Conservation (phyloP, 2,113 vertebrate genomes). For the Heterochromis multidens region DNA sequence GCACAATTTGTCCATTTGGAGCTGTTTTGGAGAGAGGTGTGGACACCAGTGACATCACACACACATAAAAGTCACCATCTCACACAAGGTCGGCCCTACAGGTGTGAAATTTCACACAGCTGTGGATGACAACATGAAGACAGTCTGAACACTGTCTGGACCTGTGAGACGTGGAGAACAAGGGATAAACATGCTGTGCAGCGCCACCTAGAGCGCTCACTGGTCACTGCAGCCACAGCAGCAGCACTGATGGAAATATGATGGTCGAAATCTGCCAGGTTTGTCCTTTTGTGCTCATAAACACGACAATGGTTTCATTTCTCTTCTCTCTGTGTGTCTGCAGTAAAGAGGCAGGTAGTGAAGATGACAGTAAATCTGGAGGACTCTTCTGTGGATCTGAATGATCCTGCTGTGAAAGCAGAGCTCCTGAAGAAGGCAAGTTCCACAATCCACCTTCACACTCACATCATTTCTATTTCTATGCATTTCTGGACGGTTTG, state of each 20-base stretch:
- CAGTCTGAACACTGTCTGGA: neutral
- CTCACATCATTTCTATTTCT: accelerated
- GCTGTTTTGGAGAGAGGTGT: too few relatives aligned
- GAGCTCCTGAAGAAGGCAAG: neutral
- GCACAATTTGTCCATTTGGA: too few relatives aligned
- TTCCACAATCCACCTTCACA: neutral
- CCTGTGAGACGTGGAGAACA: neutral
- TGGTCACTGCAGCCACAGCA: accelerated
- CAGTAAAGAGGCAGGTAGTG: neutral
- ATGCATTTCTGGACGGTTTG: neutral
- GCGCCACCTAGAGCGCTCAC: neutral
- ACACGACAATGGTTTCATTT: neutral
- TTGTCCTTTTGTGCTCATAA: too few relatives aligned
- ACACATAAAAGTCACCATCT: too few relatives aligned
- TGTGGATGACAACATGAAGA: too few relatives aligned
- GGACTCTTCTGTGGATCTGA: neutral
- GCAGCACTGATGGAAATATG: neutral
- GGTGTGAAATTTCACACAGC: too few relatives aligned
- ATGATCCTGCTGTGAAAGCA: neutral
- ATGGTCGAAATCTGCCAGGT: neutral
- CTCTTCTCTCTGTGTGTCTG: neutral
- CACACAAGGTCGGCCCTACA: too few relatives aligned
- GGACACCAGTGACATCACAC: too few relatives aligned
- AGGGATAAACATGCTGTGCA: neutral
- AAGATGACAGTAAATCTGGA: neutral